These are phyloP conservation scores for Ophiothrix spiculata DNA, from an alignment of 35 echinoderm and acorn worm species.

Conservation along the genomic window DNA sequence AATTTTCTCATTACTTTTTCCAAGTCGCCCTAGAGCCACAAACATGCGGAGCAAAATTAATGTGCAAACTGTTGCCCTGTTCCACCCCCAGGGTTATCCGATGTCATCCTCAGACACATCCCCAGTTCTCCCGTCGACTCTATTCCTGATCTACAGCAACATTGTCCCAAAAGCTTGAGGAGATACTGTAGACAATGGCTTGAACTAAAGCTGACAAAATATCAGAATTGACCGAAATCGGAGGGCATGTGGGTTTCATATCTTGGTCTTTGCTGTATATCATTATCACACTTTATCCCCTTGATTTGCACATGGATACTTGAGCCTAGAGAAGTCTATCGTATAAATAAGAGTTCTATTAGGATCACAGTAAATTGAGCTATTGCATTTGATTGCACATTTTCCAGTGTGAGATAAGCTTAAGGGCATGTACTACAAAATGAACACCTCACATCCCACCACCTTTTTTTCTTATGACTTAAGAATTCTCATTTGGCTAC, in stretches of 20 bases:
- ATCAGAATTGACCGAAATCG: constrained; percentile 7
- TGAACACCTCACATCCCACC: constrained; percentile 2
- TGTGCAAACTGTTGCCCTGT: not conserved
- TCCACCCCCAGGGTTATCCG: not conserved
- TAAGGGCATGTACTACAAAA: not conserved
- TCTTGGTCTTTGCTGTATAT: constrained; percentile 7
- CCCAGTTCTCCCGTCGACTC: not conserved
- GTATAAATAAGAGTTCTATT: not conserved
- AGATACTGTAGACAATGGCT: not conserved
- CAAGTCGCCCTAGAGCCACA: not conserved
- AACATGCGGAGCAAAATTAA: constrained; percentile 13
- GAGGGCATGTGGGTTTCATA: not conserved
- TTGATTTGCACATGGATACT: not conserved
- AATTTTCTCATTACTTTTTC: constrained; percentile 8
- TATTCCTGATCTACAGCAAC: not conserved
- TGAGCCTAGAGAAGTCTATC: not conserved
- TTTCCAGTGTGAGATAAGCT: not conserved
- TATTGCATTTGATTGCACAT: not conserved
- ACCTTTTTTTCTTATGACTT: not conserved
- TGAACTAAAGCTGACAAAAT: constrained; percentile 13
- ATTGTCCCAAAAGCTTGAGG: constrained; percentile 5
- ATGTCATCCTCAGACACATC: not conserved
- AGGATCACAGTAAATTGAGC: constrained; percentile 15
- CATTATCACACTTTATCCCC: constrained; percentile 2
- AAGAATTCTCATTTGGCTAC: not conserved